phyloP scores from a whole-genome alignment of 2,797 vertebrate genomes.

The Poecilia wingei region DNA sequence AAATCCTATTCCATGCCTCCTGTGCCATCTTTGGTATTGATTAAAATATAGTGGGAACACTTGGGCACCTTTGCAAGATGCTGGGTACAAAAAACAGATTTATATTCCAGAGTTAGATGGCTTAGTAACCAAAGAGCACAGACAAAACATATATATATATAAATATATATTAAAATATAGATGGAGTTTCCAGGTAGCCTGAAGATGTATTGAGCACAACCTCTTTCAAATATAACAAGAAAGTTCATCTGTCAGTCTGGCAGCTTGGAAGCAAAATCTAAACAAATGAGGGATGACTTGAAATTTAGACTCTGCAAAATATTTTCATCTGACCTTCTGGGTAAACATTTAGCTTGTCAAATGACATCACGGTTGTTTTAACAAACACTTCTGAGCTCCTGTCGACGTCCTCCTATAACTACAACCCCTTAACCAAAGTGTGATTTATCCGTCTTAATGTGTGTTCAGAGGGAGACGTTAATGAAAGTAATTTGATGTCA shows the following conservation, averaged over 20 bases:
- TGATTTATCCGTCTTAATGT: conserved; percentile 7
- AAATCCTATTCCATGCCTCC: background rate
- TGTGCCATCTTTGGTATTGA: background rate
- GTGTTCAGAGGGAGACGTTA: conserved; percentile 10
- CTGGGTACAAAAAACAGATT: background rate
- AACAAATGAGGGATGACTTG: background rate
- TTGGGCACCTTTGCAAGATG: background rate
- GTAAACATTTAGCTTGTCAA: background rate
- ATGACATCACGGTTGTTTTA: background rate
- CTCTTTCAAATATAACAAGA: no score
- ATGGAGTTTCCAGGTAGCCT: background rate
- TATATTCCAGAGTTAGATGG: background rate
- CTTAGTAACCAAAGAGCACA: background rate
- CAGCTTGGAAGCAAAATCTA: background rate
- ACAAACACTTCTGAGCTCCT: background rate
- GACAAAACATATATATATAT: background rate
- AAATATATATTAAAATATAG: background rate
- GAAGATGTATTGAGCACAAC: background rate
- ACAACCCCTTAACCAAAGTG: conserved; percentile 5
- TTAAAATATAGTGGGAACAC: background rate
- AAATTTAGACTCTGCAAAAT: background rate
- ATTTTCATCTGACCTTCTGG: background rate
- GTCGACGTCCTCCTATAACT: background rate
- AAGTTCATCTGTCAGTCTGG: background rate
- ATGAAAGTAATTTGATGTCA: conserved; percentile 10